Base-by-base conservation (phyloP, 2,797 vertebrate species). In the Phylloscopus collybita region DNA sequence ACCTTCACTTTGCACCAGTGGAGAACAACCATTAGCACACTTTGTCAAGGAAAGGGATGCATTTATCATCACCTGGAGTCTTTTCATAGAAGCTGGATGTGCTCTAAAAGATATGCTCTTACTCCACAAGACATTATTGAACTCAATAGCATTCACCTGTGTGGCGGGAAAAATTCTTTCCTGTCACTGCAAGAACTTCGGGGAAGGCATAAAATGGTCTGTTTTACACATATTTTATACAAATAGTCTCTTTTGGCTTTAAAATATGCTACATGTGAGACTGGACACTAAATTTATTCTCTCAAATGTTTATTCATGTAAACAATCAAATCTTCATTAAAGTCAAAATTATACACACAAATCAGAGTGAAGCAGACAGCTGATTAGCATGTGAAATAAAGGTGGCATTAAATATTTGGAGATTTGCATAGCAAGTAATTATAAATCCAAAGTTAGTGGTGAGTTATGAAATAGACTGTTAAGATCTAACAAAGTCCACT, bases 51-150 rank as follows among this genome's bases (percentile, higher is more conserved):
- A 83, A 94, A 96, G 66, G 89, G 92, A 87, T 86, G 95, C 92
- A 94, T 92, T 97, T 95, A 95, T 95, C 95, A 95, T 96, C 95
- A 96, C 96, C 90, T 95, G 93, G 90, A 96, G 88, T 42, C 94
- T 90, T 95, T 96, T 95, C 86, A 86, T 38, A 81, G 86, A 93
- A 61, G 56, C 56, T 91, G 81, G 90, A 93, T 94, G 61, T 95
- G 71, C 92, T 95, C 88, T 79, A 88, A 95, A 96, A 92, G 81
- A 95, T 80, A 80, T 2, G 3, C 79, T 95, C 88, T 95, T 95
- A 93, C 89, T 95, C 96, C 93, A 92, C 90, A 91, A 89, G 86
- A 86, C 1, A 12, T 89, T 95, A 89, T 93, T 97, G 92, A 94
- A 88, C 88, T 96, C 90, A 90, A 89, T 74, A 96, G 65, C 78